Percentiles rank a stretch among this genome's conserved stretches.
phyloP scores from a whole-genome alignment of 2,113 vertebrate species.

The Limnothrissa miodon region DNA sequence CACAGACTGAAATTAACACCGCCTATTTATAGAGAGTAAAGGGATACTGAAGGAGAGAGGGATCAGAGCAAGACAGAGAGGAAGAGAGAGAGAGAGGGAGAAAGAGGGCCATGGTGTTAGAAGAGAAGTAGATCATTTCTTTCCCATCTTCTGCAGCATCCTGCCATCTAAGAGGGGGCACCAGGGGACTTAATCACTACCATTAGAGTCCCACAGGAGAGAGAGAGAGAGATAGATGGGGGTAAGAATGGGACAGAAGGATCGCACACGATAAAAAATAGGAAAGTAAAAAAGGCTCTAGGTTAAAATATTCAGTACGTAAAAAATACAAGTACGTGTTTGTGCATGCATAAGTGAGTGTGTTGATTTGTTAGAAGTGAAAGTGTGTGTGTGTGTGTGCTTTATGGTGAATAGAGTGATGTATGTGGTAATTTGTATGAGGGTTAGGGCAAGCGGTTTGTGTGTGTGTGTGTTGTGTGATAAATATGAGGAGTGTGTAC shows the following conservation, averaged over 20 bases:
- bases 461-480: not conserved
- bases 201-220: constrained; percentile 57
- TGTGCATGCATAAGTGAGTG: constrained; percentile 44
- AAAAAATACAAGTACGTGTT: constrained; percentile 27
- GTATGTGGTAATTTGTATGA: constrained; percentile 1
- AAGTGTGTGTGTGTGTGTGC: constrained; percentile 22
- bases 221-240: constrained; percentile 34
- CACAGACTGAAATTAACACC: constrained; percentile 70
- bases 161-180: constrained; percentile 29
- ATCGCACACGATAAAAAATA: constrained; percentile 5
- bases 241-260: constrained; percentile 36
- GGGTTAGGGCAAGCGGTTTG: not conserved
- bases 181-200: constrained; percentile 61
- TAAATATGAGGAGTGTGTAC: constrained; percentile 42
- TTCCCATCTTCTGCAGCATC: not conserved
- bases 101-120: constrained; percentile 41
- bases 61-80: too few species aligned
- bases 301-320: constrained; percentile 53
- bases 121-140: constrained; percentile 52
- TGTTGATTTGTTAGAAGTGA: not conserved
- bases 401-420: too few species aligned
- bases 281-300: constrained; percentile 51
- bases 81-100: constrained; percentile 23
- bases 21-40: constrained; percentile 65
- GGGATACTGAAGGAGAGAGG: not conserved